Conservation (phyloP, 1,140 invertebrate genomes). For the Leptoteleia sp. region DNA sequence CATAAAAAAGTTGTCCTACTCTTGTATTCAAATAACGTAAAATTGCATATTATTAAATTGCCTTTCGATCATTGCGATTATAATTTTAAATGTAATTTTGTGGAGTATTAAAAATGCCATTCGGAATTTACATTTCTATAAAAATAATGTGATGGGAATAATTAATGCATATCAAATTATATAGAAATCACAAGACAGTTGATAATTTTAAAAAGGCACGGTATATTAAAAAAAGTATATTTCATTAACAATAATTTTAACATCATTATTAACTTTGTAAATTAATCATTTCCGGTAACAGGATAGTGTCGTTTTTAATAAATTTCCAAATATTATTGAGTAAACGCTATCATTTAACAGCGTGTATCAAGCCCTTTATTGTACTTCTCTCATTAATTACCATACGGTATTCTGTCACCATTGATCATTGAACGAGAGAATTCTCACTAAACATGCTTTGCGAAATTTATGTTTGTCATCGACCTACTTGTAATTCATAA, state of each 20-base stretch:
- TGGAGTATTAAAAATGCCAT: no score
- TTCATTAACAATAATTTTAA: no score
- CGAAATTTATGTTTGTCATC: slow-evolving; percentile 60
- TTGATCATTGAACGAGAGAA: slow-evolving; percentile 58
- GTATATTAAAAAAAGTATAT: no score
- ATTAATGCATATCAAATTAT: no score
- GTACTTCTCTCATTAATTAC: slow-evolving; percentile 57
- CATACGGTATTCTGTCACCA: slow-evolving; percentile 51
- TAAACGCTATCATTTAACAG: slow-evolving; percentile 19
- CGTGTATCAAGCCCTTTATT: slow-evolving; percentile 38
- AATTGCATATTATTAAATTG: background rate
- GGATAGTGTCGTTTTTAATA: background rate
- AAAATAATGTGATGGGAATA: no score
- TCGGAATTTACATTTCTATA: no score
- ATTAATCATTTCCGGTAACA: no score
- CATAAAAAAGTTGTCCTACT: slow-evolving; percentile 29
- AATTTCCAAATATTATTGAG: slow-evolving; percentile 14
- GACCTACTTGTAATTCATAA: slow-evolving; percentile 50
- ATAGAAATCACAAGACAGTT: no score
- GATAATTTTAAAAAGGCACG: no score
- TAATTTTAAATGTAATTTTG: no score
- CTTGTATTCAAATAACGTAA: slow-evolving; percentile 2
- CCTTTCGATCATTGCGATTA: no score
- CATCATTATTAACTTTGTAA: no score
- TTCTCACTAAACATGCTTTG: slow-evolving; percentile 38